Evolutionary conservation across 2,888 invertebrate genomes (phyloP).

Genomic region (Napeogenes sylphis): DNA sequence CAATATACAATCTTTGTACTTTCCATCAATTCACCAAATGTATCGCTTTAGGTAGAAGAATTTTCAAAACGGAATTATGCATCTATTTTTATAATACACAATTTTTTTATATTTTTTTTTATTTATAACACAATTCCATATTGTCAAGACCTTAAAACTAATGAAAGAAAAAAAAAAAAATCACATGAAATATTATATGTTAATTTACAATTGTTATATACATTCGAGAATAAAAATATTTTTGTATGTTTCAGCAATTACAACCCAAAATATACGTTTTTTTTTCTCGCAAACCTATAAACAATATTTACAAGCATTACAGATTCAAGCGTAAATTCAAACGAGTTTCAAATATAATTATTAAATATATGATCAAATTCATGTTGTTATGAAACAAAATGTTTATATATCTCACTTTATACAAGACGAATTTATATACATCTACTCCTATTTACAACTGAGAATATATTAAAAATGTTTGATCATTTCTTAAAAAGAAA

Average conservation of each 20-base stretch:
- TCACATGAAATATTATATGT: conserved; percentile 27
- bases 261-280: conserved; percentile 12
- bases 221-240: conserved; percentile 11
- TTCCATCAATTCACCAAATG: conserved; percentile 44
- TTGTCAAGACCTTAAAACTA: conserved; percentile 49
- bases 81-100: conserved; percentile 33
- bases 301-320: conserved; percentile 28
- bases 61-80: conserved; percentile 32
- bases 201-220: conserved; percentile 24
- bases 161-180: conserved; percentile 29
- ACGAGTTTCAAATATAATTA: conserved; percentile 15
- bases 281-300: conserved; percentile 5
- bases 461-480: conserved; percentile 17
- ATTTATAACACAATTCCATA: conserved; percentile 67
- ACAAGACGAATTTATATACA: conserved; percentile 33
- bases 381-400: conserved; percentile 18
- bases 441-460: conserved; percentile 26
- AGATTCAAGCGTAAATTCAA: conserved; percentile 4
- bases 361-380: conserved; percentile 13
- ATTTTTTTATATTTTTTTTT: conserved; percentile 60
- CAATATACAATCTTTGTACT: conserved; percentile 56
- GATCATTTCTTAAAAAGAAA: conserved; percentile 7
- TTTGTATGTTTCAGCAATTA: conserved; percentile 11
- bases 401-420: conserved; percentile 33
- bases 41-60: conserved; percentile 27